Conservation (phyloP, 2,113 vertebrate genomes). For the Candoia aspera region DNA sequence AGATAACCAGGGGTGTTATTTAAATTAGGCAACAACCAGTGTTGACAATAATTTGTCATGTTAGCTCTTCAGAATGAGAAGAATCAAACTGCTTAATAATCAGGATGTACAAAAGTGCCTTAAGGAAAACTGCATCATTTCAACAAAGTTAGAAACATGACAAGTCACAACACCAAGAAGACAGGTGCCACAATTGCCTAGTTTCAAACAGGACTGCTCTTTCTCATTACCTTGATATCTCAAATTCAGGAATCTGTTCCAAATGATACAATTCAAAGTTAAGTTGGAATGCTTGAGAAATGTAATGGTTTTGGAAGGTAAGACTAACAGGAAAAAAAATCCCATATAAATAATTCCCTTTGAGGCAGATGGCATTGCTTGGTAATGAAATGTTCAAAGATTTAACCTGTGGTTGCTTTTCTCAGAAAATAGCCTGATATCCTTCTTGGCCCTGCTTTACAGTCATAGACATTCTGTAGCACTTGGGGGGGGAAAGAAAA, state of each 20-base stretch:
- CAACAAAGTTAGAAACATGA: not conserved
- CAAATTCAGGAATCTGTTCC: not conserved
- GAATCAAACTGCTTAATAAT: not conserved
- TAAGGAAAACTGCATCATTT: not conserved
- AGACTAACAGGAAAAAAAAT: not conserved
- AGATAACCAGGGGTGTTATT: not conserved
- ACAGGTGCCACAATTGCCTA: not conserved
- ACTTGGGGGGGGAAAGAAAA: not conserved
- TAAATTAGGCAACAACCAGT: not conserved
- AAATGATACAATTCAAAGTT: not conserved
- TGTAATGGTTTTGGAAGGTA: not conserved
- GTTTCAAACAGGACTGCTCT: not conserved
- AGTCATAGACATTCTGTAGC: not conserved
- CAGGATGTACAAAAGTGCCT: not conserved
- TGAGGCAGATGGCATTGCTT: not conserved
- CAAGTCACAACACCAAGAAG: not conserved
- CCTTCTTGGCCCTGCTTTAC: not conserved
- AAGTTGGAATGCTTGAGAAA: not conserved
- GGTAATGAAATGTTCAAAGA: not conserved
- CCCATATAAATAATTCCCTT: not conserved
- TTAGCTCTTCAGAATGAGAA: not conserved
- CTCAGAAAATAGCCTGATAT: not conserved
- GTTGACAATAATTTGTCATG: not conserved
- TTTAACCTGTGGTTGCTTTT: not conserved
- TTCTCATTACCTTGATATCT: not conserved